phyloP scores from a whole-genome alignment of 2,797 vertebrate genomes.

The Enoplosus armatus region DNA sequence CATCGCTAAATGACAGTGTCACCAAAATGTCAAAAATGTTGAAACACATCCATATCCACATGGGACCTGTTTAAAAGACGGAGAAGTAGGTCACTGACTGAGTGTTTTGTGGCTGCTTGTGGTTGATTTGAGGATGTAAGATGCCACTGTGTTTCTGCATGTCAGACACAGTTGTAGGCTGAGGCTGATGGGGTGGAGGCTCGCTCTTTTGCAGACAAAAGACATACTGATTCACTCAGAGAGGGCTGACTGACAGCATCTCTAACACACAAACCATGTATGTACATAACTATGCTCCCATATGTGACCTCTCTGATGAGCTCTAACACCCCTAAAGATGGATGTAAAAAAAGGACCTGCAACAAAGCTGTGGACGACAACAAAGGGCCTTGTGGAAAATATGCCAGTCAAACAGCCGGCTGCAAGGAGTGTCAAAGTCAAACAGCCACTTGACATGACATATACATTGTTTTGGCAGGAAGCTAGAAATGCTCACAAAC shows the following conservation, averaged over 20 bases:
- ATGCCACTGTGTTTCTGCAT: slow-evolving; percentile 27
- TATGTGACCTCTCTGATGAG: slow-evolving; percentile 20
- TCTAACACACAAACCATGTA: slow-evolving; percentile 29
- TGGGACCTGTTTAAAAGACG: slow-evolving; percentile 23
- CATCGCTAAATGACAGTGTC: slow-evolving; percentile 3
- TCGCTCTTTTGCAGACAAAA: slow-evolving; percentile 65
- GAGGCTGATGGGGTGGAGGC: slow-evolving; percentile 35
- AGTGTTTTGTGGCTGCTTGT: slow-evolving; percentile 23
- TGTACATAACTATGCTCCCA: slow-evolving; percentile 15
- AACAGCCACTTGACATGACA: slow-evolving; percentile 38
- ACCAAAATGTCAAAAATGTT: slow-evolving; percentile 17
- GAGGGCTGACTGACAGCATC: slow-evolving; percentile 48
- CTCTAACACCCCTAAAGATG: slow-evolving; percentile 22
- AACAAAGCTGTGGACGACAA: slow-evolving; percentile 17
- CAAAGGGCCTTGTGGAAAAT: slow-evolving; percentile 50
- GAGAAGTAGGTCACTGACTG: slow-evolving; percentile 34
- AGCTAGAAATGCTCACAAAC: slow-evolving; percentile 26
- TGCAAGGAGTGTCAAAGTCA: slow-evolving; percentile 27
- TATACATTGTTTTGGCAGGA: slow-evolving; percentile 38
- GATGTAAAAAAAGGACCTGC: not conserved
- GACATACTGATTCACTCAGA: slow-evolving; percentile 59
- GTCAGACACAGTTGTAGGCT: slow-evolving; percentile 30
- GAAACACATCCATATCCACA: slow-evolving; percentile 12
- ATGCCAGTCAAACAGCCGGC: slow-evolving; percentile 40
- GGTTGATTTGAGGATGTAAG: slow-evolving; percentile 16